Percentiles rank a stretch among this genome's conserved stretches.
phyloP scores from a whole-genome alignment of 1,140 invertebrate species.

The Drosophila navojoa region DNA sequence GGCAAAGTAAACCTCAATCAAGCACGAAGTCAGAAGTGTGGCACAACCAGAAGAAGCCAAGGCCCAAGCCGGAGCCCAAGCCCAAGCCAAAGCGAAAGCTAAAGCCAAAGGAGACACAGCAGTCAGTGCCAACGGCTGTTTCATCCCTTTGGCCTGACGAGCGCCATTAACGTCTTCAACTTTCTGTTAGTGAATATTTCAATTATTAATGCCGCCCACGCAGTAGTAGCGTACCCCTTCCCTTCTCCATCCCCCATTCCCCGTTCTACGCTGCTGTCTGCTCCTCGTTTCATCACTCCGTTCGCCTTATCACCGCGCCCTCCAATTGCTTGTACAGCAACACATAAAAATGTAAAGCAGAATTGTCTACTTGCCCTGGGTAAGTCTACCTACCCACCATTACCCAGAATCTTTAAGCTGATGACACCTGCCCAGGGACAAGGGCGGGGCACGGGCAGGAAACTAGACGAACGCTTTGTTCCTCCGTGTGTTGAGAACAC shows the following conservation, averaged over 20 bases:
- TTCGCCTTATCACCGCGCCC: conserved; percentile 5
- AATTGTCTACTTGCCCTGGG: conserved; percentile 35
- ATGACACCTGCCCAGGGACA: conserved; percentile 44
- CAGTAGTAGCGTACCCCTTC: conserved; percentile 8
- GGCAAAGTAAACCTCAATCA: conserved; percentile 78
- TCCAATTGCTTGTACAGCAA: conserved; percentile 38
- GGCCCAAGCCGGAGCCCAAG: conserved; percentile 4
- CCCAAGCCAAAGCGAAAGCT: conserved; percentile 20
- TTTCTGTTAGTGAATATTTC: conserved; percentile 83
- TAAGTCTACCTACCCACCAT: conserved; percentile 1
- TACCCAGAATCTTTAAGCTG: conserved; percentile 61
- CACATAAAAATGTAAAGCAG: conserved; percentile 75
- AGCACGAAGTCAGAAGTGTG: conserved; percentile 50
- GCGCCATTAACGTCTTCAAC: conserved; percentile 81
- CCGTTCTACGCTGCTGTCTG: too few species aligned
- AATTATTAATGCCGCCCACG: conserved; percentile 78
- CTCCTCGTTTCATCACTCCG: background rate
- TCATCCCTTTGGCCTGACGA: conserved; percentile 50
- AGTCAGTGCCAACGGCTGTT: conserved; percentile 19
- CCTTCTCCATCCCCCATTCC: background rate
- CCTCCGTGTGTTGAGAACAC: conserved; percentile 62
- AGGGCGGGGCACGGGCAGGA: conserved; percentile 13
- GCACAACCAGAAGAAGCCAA: conserved; percentile 8
- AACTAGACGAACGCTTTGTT: conserved; percentile 4
- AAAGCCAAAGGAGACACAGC: conserved; percentile 13